Evolutionary conservation across 1,140 invertebrate genomes (phyloP).

Genomic region (Eufriesea mexicana): DNA sequence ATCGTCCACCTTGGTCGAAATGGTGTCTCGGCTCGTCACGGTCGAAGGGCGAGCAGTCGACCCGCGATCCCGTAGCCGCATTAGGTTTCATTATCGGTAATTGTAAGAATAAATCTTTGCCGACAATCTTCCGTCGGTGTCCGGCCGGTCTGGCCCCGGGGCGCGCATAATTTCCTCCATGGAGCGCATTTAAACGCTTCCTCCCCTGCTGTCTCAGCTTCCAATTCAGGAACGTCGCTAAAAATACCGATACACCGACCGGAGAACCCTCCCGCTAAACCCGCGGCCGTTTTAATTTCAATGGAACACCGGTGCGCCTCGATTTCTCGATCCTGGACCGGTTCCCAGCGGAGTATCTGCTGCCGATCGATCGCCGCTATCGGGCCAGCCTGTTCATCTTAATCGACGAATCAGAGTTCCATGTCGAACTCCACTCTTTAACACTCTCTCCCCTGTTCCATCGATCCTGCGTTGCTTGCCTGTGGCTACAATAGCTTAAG

Average conservation of each 20-base stretch:
- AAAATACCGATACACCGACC: slow-evolving; percentile 37
- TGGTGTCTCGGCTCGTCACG: neutral
- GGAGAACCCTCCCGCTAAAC: neutral
- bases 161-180: slow-evolving; percentile 36
- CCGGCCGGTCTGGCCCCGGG: slow-evolving; percentile 1
- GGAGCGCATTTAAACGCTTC: slow-evolving; percentile 37
- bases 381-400: neutral
- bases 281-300: slow-evolving; percentile 5
- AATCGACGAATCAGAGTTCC: neutral
- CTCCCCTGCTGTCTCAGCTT: slow-evolving; percentile 43
- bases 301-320: neutral
- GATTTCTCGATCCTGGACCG: too few species aligned
- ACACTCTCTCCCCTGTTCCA: too few species aligned
- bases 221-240: slow-evolving; percentile 47
- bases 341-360: neutral
- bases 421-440: too few species aligned
- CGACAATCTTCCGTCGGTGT: neutral
- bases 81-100: slow-evolving; percentile 35
- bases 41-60: slow-evolving; percentile 1
- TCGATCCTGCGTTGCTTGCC: too few species aligned
- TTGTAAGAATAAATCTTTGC: slow-evolving; percentile 40
- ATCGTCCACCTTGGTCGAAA: too few species aligned
- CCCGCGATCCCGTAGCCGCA: slow-evolving; percentile 8
- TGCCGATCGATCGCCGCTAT: neutral
- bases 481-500: too few species aligned